Percentiles rank a stretch among this genome's conserved stretches.
These are phyloP conservation scores for Mastomys natalensis DNA, from an alignment of 2,113 vertebrate genomes.

Conservation along the genomic window DNA sequence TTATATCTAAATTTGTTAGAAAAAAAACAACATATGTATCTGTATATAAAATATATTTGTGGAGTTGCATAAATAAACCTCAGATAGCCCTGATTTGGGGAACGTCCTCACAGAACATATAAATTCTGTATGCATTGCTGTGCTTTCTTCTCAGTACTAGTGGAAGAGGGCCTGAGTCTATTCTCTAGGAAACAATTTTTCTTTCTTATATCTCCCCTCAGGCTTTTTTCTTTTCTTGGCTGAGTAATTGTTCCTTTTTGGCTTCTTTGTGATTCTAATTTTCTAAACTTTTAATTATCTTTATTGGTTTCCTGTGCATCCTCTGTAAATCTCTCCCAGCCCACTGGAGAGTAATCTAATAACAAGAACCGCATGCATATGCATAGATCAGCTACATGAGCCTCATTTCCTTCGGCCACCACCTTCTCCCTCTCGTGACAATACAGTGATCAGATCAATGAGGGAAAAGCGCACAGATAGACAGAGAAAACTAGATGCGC, in stretches of 20 bases:
- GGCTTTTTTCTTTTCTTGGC: constrained; percentile 63
- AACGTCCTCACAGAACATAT: constrained; percentile 36
- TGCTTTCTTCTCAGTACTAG: constrained; percentile 43
- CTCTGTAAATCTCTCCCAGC: constrained; percentile 10
- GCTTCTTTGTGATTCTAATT: constrained; percentile 68
- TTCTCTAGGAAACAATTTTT: constrained; percentile 72
- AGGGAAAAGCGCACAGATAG: neutral
- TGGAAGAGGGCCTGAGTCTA: constrained; percentile 27
- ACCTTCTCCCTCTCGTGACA: neutral
- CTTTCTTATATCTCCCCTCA: constrained; percentile 58
- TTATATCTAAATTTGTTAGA: neutral
- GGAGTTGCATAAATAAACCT: constrained; percentile 30
- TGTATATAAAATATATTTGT: neutral
- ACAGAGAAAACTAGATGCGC: fast-evolving
- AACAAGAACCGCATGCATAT: neutral
- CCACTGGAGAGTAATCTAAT: constrained; percentile 11
- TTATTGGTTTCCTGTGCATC: constrained; percentile 57
- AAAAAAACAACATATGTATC: too few species aligned
- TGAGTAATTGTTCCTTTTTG: constrained; percentile 64
- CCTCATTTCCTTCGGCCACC: neutral
- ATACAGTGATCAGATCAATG: neutral
- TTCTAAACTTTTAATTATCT: constrained; percentile 73
- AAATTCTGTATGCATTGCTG: constrained; percentile 39
- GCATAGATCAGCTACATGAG: neutral
- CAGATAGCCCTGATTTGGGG: constrained; percentile 23